Conservation (phyloP, 2,888 invertebrate species). For the Bedellia somnulentella region DNA sequence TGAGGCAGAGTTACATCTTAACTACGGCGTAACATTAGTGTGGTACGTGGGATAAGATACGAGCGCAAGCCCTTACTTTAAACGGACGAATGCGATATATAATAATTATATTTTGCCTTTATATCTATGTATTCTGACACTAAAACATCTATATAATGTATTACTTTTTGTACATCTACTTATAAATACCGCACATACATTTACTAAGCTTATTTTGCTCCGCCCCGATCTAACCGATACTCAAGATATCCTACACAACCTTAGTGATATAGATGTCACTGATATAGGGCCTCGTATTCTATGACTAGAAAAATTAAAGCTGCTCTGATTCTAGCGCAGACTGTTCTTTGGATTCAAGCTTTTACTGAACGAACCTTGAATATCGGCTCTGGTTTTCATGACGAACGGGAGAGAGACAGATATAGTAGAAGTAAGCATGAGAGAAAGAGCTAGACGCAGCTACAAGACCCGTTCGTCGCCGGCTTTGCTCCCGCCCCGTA, state of each 20-base stretch:
- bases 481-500: slow-evolving; percentile 48
- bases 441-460: slow-evolving; percentile 16
- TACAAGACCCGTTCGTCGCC: slow-evolving; percentile 34
- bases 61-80: slow-evolving; percentile 60
- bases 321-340: too few relatives aligned
- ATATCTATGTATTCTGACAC: slow-evolving; percentile 60
- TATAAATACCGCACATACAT: slow-evolving; percentile 58
- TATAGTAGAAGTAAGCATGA: slow-evolving; percentile 10
- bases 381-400: background rate
- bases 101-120: slow-evolving; percentile 55
- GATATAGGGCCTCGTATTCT: background rate
- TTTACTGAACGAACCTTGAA: too few relatives aligned
- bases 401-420: slow-evolving; percentile 8
- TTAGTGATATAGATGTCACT: slow-evolving; percentile 8
- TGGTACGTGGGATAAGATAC: slow-evolving; percentile 57
- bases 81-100: slow-evolving; percentile 62
- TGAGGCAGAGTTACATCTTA: slow-evolving; percentile 62
- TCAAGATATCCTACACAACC: slow-evolving; percentile 38
- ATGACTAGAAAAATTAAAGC: slow-evolving; percentile 5
- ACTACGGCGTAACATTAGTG: slow-evolving; percentile 58
- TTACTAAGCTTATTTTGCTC: slow-evolving; percentile 52
- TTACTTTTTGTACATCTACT: slow-evolving; percentile 63
- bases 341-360: too few relatives aligned
- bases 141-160: slow-evolving; percentile 62
- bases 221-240: slow-evolving; percentile 33